Conservation (phyloP, 2,888 invertebrate genomes). For the Eristalinus aeneus region DNA sequence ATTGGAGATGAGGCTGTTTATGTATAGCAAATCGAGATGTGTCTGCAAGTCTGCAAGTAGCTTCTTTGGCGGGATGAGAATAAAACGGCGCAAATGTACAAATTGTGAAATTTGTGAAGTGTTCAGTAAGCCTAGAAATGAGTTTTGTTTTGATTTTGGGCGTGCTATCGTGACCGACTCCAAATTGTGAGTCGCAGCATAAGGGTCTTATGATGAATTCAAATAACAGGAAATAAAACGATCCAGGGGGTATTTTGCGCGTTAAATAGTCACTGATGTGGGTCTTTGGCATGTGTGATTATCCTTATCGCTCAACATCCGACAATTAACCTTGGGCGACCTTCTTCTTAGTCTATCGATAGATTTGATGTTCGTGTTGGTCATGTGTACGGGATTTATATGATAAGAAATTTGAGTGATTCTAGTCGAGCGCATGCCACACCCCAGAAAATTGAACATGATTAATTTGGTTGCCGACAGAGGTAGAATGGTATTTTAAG, state of each 20-base stretch:
- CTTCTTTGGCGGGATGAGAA: not conserved
- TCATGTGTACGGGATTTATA: not conserved
- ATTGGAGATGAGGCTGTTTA: conserved; percentile 19
- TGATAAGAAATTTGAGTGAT: not conserved
- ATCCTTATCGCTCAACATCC: not conserved
- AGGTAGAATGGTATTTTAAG: not conserved
- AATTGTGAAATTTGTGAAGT: not conserved
- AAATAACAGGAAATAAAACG: conserved; percentile 3
- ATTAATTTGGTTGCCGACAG: not conserved
- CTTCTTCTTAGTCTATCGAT: not conserved
- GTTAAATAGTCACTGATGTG: not conserved
- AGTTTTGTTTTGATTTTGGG: not conserved
- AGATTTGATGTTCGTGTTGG: not conserved
- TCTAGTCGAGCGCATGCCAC: not conserved
- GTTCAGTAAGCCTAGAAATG: not conserved
- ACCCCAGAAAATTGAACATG: not conserved
- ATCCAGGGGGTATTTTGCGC: conserved; percentile 14
- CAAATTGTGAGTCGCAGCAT: not conserved
- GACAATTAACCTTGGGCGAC: not conserved
- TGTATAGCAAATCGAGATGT: not conserved
- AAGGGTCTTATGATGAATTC: not conserved
- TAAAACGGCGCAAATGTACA: too few relatives aligned
- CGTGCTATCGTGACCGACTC: not conserved
- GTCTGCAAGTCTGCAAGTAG: not conserved
- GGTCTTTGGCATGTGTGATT: not conserved